Percentiles rank a stretch among this genome's conserved stretches.
Conservation (phyloP, 2,888 invertebrate genomes). For the Drosophila testacea region DNA sequence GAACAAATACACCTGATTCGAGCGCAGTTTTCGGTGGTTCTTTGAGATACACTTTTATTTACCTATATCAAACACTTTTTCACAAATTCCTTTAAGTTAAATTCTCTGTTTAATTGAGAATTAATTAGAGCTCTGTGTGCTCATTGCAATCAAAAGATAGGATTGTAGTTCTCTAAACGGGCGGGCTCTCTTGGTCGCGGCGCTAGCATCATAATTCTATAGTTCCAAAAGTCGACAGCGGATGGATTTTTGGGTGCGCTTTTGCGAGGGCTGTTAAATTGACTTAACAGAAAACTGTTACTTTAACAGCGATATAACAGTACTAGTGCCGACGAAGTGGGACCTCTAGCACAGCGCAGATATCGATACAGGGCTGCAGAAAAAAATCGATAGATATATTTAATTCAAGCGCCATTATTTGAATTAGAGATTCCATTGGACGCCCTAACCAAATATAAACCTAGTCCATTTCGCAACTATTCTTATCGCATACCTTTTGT, state of each 20-base stretch:
- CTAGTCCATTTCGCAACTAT: not conserved
- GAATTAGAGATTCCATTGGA: not conserved
- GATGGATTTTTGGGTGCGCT: too few relatives aligned
- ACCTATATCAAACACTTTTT: slow-evolving; percentile 42
- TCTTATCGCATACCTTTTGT: slow-evolving; percentile 8
- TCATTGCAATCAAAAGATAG: not conserved
- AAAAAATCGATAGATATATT: too few relatives aligned
- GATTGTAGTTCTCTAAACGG: too few relatives aligned
- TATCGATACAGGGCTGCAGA: too few relatives aligned
- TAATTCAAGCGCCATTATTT: not conserved
- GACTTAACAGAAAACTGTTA: too few relatives aligned
- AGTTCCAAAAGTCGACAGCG: too few relatives aligned
- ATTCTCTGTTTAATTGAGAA: slow-evolving; percentile 47
- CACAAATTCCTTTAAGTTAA: slow-evolving; percentile 7
- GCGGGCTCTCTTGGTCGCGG: too few relatives aligned
- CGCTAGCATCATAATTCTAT: too few relatives aligned
- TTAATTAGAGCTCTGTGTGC: not conserved
- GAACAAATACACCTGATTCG: not conserved
- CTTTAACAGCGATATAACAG: too few relatives aligned
- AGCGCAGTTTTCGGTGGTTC: not conserved
- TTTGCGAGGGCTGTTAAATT: too few relatives aligned
- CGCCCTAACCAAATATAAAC: not conserved
- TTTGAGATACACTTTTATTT: slow-evolving; percentile 9
- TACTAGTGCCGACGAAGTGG: too few relatives aligned
- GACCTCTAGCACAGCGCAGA: too few relatives aligned